These are phyloP conservation scores for Cydia splendana DNA, from an alignment of 1,140 invertebrate genomes.

Conservation along the genomic window DNA sequence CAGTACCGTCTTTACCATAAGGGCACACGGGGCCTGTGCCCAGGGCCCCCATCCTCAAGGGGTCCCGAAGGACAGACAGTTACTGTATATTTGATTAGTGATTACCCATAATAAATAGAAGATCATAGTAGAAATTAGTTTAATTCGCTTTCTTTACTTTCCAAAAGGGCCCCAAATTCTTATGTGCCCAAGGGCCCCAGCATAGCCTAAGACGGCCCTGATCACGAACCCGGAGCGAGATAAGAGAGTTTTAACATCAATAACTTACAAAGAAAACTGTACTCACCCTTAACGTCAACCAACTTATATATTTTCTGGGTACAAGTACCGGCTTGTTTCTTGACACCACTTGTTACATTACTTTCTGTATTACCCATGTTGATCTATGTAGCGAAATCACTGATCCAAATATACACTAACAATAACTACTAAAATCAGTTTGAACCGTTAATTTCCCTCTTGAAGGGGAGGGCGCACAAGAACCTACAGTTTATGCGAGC, in stretches of 20 bases:
- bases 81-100: too few species aligned
- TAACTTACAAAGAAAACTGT: constrained; percentile 27
- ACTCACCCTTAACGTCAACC: constrained; percentile 90
- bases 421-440: not conserved
- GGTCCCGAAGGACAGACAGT: too few species aligned
- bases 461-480: not conserved
- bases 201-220: too few species aligned
- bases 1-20: too few species aligned
- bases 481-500: not conserved
- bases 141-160: too few species aligned
- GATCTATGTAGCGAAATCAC: constrained; percentile 12
- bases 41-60: too few species aligned
- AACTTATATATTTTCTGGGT: constrained; percentile 91
- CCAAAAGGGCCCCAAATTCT: too few species aligned
- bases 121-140: too few species aligned
- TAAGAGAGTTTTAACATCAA: not conserved
- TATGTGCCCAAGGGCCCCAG: too few species aligned
- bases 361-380: constrained; percentile 95
- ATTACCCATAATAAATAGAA: too few species aligned
- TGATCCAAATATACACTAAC: not conserved
- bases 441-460: constrained; percentile 3
- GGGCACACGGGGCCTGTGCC: too few species aligned
- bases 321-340: constrained; percentile 93
- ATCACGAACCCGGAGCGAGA: not conserved
- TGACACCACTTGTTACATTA: constrained; percentile 94